Evolutionary conservation across 2,888 invertebrate species (phyloP).

Genomic region (Sialis lutaria): DNA sequence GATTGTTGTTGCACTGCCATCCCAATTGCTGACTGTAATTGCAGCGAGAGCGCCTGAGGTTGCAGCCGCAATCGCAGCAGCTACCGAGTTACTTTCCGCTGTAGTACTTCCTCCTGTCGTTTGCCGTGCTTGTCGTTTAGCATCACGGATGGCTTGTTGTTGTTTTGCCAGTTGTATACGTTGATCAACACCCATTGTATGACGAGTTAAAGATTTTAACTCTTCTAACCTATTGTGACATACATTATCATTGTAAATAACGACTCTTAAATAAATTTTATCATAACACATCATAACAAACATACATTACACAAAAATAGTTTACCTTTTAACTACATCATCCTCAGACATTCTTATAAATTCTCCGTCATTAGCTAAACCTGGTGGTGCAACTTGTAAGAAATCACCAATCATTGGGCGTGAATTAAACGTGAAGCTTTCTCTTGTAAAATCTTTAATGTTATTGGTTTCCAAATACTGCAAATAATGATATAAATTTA

Average conservation of each 20-base stretch:
- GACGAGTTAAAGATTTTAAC: slow-evolving; percentile 41
- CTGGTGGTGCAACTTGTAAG: slow-evolving; percentile 54
- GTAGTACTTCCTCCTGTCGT: slow-evolving; percentile 26
- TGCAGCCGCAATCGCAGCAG: slow-evolving; percentile 3
- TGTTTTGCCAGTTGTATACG: slow-evolving; percentile 55
- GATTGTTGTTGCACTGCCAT: slow-evolving; percentile 5
- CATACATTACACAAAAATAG: slow-evolving; percentile 5
- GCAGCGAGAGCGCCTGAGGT: neutral
- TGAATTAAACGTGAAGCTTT: slow-evolving; percentile 87
- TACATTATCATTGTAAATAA: neutral
- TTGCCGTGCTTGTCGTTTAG: slow-evolving; percentile 43
- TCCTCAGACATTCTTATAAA: slow-evolving; percentile 61
- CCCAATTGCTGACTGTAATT: slow-evolving; percentile 4
- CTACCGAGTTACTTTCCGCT: neutral
- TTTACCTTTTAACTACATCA: slow-evolving; percentile 61
- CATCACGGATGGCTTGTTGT: slow-evolving; percentile 57
- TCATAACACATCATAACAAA: neutral
- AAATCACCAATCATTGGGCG: slow-evolving; percentile 83
- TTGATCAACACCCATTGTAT: slow-evolving; percentile 52
- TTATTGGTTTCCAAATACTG: slow-evolving; percentile 60
- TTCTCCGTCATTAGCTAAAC: slow-evolving; percentile 45
- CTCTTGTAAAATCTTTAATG: slow-evolving; percentile 49
- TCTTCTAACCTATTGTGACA: slow-evolving; percentile 38
- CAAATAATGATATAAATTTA: slow-evolving; percentile 11
- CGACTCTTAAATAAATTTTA: neutral